Percentiles rank a stretch among this genome's conserved stretches.
Evolutionary conservation across 2,113 vertebrate species (phyloP).

Genomic region (Salvelinus sp.): DNA sequence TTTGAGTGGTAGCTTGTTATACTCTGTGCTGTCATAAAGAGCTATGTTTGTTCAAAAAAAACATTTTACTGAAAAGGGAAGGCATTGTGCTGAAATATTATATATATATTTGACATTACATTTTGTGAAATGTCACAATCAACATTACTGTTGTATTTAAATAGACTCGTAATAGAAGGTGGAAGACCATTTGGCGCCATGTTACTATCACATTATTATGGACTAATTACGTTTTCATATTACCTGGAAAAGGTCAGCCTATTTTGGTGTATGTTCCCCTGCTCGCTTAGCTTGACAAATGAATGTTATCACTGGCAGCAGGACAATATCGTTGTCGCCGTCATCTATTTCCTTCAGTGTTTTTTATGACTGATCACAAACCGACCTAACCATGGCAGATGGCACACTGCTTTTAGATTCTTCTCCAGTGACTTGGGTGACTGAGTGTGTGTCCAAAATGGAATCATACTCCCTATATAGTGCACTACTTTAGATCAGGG

Average conservation of each 20-base stretch:
- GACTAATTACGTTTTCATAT: constrained; percentile 1
- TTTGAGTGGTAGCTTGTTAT: background rate
- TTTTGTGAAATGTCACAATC: background rate
- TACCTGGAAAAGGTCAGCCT: constrained; percentile 3
- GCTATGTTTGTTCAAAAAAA: background rate
- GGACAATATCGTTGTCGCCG: background rate
- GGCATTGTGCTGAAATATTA: background rate
- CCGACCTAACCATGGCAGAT: background rate
- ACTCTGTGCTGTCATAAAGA: background rate
- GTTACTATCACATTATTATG: background rate
- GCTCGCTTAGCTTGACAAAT: background rate
- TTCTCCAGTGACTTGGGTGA: too few species aligned
- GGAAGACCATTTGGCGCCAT: background rate
- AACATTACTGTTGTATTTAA: background rate
- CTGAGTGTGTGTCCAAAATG: too few species aligned
- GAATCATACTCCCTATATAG: background rate
- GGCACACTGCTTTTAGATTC: too few species aligned
- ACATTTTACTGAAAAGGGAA: background rate
- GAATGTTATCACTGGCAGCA: background rate
- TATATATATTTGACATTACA: background rate
- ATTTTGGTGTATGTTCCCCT: background rate
- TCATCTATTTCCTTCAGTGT: background rate
- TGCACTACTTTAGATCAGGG: background rate
- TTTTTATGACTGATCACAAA: constrained; percentile 1
- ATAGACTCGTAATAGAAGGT: background rate